phyloP scores from a whole-genome alignment of 2,797 vertebrate species.

The Poecilia picta region DNA sequence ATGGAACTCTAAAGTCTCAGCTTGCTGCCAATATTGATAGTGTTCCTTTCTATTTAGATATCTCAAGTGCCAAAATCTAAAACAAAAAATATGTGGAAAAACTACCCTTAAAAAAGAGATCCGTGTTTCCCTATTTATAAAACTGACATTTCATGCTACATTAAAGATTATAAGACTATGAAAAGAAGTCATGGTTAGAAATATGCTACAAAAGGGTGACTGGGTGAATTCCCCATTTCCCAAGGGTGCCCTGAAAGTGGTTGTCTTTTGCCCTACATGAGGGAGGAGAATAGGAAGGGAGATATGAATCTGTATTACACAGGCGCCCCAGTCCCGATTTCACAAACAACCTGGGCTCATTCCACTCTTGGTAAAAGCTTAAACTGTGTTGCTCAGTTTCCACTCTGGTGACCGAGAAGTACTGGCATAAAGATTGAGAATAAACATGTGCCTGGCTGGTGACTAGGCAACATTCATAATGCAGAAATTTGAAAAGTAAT shows the following conservation, averaged over 20 bases:
- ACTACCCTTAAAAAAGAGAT: constrained; percentile 26
- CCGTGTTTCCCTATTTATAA: constrained; percentile 70
- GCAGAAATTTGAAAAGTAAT: constrained; percentile 59
- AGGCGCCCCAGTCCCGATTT: constrained; percentile 76
- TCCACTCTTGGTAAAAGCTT: constrained; percentile 75
- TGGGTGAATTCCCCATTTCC: constrained; percentile 83
- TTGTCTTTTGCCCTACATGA: constrained; percentile 80
- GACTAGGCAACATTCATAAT: constrained; percentile 68
- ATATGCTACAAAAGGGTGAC: constrained; percentile 74
- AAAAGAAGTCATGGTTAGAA: constrained; percentile 78
- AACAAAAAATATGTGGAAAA: constrained; percentile 58
- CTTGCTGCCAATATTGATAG: constrained; percentile 32
- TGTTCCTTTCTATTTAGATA: constrained; percentile 25
- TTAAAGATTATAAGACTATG: constrained; percentile 76
- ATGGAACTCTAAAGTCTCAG: constrained; percentile 40
- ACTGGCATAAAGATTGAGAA: constrained; percentile 73
- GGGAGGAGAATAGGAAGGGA: constrained; percentile 72
- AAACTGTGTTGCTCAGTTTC: constrained; percentile 72
- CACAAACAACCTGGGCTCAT: constrained; percentile 66
- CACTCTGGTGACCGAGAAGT: constrained; percentile 59
- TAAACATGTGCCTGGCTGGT: constrained; percentile 63
- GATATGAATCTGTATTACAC: constrained; percentile 82
- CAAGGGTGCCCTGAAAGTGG: constrained; percentile 83
- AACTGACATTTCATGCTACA: constrained; percentile 77
- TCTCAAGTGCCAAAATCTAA: constrained; percentile 62